Evolutionary conservation across 2,888 invertebrate genomes (phyloP).

Genomic region (Agonopterix heracliana): DNA sequence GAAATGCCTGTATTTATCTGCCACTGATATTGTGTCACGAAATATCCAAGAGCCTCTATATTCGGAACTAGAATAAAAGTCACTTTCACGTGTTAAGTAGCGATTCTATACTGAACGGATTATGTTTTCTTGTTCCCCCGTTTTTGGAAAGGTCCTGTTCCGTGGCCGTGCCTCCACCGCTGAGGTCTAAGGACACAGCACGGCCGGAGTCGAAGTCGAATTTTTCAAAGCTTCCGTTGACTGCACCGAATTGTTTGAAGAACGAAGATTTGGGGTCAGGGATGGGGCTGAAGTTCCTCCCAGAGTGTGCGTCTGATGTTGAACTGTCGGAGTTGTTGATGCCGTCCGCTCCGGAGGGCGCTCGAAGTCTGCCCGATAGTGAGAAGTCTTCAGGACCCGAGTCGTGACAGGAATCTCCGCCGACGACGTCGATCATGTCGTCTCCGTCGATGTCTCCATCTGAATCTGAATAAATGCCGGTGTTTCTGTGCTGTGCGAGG

Average conservation of each 20-base stretch:
- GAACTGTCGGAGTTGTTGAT: slow-evolving; percentile 78
- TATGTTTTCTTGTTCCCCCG: slow-evolving; percentile 79
- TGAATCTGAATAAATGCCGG: slow-evolving; percentile 76
- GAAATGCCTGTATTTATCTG: slow-evolving; percentile 33
- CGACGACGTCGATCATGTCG: slow-evolving; percentile 91
- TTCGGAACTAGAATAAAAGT: slow-evolving; percentile 37
- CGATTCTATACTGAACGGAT: slow-evolving; percentile 94
- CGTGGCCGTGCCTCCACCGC: slow-evolving; percentile 53
- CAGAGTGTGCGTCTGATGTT: slow-evolving; percentile 63
- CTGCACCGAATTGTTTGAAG: slow-evolving; percentile 60
- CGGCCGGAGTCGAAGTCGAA: slow-evolving; percentile 70
- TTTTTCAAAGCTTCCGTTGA: slow-evolving; percentile 60
- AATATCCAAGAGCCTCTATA: slow-evolving; percentile 50
- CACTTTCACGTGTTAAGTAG: slow-evolving; percentile 83
- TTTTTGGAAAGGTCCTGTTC: slow-evolving; percentile 71
- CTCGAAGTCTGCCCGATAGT: slow-evolving; percentile 74
- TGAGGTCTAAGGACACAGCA: slow-evolving; percentile 69
- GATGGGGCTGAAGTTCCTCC: slow-evolving; percentile 62
- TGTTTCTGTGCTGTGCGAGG: slow-evolving; percentile 84
- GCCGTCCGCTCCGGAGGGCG: slow-evolving; percentile 75
- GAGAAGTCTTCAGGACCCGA: slow-evolving; percentile 80
- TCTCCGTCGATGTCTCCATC: slow-evolving; percentile 78
- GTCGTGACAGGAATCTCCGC: slow-evolving; percentile 84
- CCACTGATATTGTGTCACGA: slow-evolving; percentile 33
- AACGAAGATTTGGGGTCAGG: slow-evolving; percentile 67